Evolutionary conservation across 2,113 vertebrate species (phyloP), one percentile per base, ranked within the genome.

Genomic region (Ctenodactylus gundi): DNA sequence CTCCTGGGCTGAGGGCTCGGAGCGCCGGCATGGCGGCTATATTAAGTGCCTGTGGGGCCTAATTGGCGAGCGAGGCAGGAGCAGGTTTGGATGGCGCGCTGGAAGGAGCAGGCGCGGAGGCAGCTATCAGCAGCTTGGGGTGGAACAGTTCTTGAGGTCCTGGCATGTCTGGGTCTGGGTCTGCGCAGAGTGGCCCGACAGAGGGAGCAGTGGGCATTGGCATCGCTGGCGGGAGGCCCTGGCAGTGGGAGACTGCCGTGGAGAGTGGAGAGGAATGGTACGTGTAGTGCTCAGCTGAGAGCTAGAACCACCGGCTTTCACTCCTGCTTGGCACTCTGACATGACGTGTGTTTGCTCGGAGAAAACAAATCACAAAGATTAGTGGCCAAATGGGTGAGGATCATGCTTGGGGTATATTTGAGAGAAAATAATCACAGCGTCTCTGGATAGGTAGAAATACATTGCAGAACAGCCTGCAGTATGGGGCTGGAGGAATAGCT

Each of bases 221-320:
- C 10, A 31, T 29, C 64, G 15, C 55, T n/a, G n/a, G 41, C 11
- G 13, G 55, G 3, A 4, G 27, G 31, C n/a, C n/a, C n/a, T n/a
- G 34, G 18, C 10, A 31, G 23, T 68, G 15, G 55, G 23, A 14
- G 34, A 31, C 13, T 27, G 8, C 0, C 7, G 31, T 34, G 46
- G 34, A 44, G 64, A 55, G 21, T 0, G 3, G 20, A 36, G 36
- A 75, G 46, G 64, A 17, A 15, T 8, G 31, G 25, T 51, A 21
- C 1, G 23, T 44, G 7, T 4, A 27, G 4, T 3, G 8, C 49
- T 53, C 10, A 4, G 78, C 1, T 0, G 51, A 58, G 55, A 75
- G 17, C 34, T 0, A 3, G 17, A n/a, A 39, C 58, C 25, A 18
- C 46, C 25, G 1, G 8, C 4, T 3, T 39, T 34, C 21, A 20